A percentile compares a stretch with the other conserved stretches of the same genome.
Evolutionary conservation across 2,797 vertebrate species (phyloP).

Genomic region (Eupleurogrammus muticus): DNA sequence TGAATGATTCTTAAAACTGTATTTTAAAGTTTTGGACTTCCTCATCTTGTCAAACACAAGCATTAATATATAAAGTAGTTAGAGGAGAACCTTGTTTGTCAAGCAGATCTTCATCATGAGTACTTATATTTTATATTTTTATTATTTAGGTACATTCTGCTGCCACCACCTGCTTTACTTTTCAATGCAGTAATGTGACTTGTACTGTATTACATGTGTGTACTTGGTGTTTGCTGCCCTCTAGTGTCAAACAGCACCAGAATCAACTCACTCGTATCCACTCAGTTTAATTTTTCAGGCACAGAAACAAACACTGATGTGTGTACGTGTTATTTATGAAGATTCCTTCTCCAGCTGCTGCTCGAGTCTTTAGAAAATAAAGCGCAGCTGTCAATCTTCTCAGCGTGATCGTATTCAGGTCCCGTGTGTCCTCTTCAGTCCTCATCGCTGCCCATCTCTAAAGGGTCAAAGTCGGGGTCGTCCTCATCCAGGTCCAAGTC

Average conservation of each 20-base stretch:
- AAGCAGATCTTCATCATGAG: too few relatives aligned
- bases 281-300: slow-evolving; percentile 51
- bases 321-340: slow-evolving; percentile 23
- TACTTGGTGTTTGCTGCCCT: too few relatives aligned
- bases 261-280: slow-evolving; percentile 16
- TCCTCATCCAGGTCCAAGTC: slow-evolving; percentile 96
- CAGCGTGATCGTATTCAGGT: slow-evolving; percentile 52
- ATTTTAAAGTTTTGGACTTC: too few relatives aligned
- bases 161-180: too few relatives aligned
- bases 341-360: slow-evolving; percentile 28
- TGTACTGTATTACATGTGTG: too few relatives aligned
- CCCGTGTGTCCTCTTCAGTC: slow-evolving; percentile 70
- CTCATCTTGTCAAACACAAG: too few relatives aligned
- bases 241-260: slow-evolving; percentile 12
- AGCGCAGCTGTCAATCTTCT: slow-evolving; percentile 30
- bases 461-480: slow-evolving; percentile 92
- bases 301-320: slow-evolving; percentile 49
- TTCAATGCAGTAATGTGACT: too few relatives aligned
- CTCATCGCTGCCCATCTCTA: slow-evolving; percentile 91
- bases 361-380: slow-evolving; percentile 76
- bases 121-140: too few relatives aligned
- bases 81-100: too few relatives aligned
- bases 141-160: too few relatives aligned
- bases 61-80: too few relatives aligned
- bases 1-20: too few relatives aligned